These are phyloP conservation scores for Rhamphomyia laevipes DNA, from an alignment of 2,888 invertebrate genomes.

Conservation along the genomic window DNA sequence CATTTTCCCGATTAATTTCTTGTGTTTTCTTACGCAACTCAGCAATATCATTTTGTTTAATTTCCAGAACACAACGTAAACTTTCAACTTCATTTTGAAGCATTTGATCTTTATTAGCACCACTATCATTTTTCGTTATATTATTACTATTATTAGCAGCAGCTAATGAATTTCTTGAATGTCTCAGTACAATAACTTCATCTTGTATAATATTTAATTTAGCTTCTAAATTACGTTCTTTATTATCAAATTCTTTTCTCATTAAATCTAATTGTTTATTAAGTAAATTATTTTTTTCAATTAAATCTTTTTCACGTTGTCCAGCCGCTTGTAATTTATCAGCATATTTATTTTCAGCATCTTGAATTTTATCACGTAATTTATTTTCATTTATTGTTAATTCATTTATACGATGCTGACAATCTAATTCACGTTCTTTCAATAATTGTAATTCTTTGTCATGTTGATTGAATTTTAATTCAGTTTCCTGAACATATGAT, in stretches of 20 bases:
- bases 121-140: neutral
- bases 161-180: conserved; percentile 12
- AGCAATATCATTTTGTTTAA: conserved; percentile 76
- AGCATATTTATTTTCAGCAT: conserved; percentile 24
- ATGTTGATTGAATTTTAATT: conserved; percentile 25
- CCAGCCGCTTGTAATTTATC: conserved; percentile 22
- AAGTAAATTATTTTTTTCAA: conserved; percentile 27
- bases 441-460: conserved; percentile 35
- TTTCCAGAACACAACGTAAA: conserved; percentile 73
- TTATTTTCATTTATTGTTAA: conserved; percentile 25
- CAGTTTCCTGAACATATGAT: conserved; percentile 23
- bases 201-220: conserved; percentile 32
- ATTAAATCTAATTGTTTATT: conserved; percentile 28
- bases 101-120: conserved; percentile 27
- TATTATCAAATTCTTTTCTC: conserved; percentile 25
- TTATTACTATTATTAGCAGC: neutral
- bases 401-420: conserved; percentile 23
- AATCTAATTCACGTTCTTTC: conserved; percentile 29
- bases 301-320: conserved; percentile 28
- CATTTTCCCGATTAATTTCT: conserved; percentile 59
- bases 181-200: conserved; percentile 27
- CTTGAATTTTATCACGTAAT: conserved; percentile 23
- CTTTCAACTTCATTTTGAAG: conserved; percentile 68
- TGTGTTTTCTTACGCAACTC: conserved; percentile 60
- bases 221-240: conserved; percentile 31